phyloP scores from a whole-genome alignment of 2,113 vertebrate genomes.

The Saimiri boliviensis region DNA sequence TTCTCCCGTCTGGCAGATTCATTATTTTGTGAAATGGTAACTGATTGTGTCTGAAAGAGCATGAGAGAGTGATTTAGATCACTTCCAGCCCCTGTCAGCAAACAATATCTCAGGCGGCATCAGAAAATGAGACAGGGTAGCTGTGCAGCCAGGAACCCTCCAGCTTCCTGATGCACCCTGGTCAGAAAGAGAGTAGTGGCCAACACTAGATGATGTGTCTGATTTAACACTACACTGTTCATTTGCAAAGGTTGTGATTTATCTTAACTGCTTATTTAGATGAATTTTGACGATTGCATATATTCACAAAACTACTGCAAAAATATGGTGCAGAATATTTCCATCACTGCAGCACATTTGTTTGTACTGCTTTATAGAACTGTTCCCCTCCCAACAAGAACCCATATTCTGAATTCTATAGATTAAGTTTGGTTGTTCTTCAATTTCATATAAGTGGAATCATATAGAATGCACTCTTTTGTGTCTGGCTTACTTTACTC shows the following conservation, averaged over 20 bases:
- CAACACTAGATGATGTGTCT: not conserved
- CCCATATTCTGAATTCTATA: not conserved
- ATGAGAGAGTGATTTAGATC: conserved; percentile 64
- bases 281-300: not conserved
- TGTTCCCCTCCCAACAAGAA: not conserved
- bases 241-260: not conserved
- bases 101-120: conserved; percentile 37
- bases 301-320: not conserved
- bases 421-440: not conserved
- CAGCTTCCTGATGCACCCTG: conserved; percentile 25
- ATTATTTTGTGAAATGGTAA: conserved; percentile 80
- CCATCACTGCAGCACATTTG: not conserved
- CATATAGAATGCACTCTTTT: not conserved
- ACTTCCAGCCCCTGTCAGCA: conserved; percentile 73
- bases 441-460: not conserved
- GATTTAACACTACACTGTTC: not conserved
- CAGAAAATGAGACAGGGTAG: conserved; percentile 32
- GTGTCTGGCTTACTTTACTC: not conserved
- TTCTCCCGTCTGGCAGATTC: conserved; percentile 72
- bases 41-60: conserved; percentile 75
- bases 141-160: not conserved
- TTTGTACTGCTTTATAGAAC: not conserved
- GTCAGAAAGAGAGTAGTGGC: not conserved
- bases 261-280: not conserved
- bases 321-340: not conserved